Conservation (phyloP, 2,797 vertebrate species). For the Cygnus olor region DNA sequence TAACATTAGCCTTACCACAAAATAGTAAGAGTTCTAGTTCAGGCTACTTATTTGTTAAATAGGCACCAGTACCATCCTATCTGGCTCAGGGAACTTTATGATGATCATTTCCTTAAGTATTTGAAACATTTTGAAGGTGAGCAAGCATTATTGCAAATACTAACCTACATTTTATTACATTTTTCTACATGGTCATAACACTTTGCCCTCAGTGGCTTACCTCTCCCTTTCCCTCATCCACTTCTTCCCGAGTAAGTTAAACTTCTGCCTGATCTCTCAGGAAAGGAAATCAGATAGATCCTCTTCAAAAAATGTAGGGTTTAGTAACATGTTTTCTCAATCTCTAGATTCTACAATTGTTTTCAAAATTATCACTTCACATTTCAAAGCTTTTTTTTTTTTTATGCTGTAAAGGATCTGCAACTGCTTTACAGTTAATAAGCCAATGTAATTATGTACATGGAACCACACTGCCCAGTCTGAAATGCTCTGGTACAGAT, state of each 20-base stretch:
- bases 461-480: neutral
- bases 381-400: neutral
- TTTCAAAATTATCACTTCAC: neutral
- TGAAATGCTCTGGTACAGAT: neutral
- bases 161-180: neutral
- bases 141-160: neutral
- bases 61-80: neutral
- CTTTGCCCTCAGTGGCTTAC: neutral
- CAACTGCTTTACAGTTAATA: neutral
- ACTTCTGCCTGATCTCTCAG: neutral
- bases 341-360: neutral
- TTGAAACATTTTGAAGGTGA: neutral
- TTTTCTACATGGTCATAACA: neutral
- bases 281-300: neutral
- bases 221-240: neutral
- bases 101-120: neutral
- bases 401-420: neutral
- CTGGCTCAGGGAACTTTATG: neutral
- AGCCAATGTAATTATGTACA: fast-evolving
- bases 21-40: neutral
- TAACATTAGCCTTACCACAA: neutral
- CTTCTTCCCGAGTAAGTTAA: neutral
- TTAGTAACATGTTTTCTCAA: neutral
- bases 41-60: neutral
- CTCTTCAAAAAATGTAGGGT: neutral